Base-by-base conservation (phyloP, 1,140 invertebrate genomes). In the Episyrphus balteatus region DNA sequence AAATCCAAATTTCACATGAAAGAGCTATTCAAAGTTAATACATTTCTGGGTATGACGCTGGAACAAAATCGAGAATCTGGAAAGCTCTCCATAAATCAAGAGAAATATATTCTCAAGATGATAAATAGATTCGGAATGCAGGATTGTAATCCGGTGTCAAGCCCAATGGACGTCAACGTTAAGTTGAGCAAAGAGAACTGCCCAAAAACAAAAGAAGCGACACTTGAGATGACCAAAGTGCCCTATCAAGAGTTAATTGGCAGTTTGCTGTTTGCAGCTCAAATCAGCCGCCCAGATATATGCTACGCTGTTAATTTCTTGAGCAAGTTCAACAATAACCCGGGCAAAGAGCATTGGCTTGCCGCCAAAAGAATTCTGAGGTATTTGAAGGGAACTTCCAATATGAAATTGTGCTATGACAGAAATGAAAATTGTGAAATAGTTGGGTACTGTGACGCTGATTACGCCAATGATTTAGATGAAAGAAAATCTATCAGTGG, bases 241-340 rank as follows among this genome's bases (percentile, higher is more conserved):
- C 47, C 47, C 3, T 48, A 48, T 21, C 40, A 42, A 46, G 53
- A 61, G 49, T n/a, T 52, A 3, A 55, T 68, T n/a, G 62, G 66
- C 12, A 32, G 55, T 12, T 47, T 69, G 12, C 26, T 68, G 32
- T 68, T 64, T 43, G 31, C 62, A 13, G 32, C 55, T 6, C 41
- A 46, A 17, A 47, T 42, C 10, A 64, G 58, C 2, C 42, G 61
- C 47, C 67, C 66, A 3, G 64, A 70, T 44, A 66, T 70, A 13
- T 15, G 51, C 10, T 58, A 50, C 52, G 52, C 56, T 2, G 56
- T 62, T 1, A 54, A 46, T 41, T 49, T 36, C 34, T 36, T 59
- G 11, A 51, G 55, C 42, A 46, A 49, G 13, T 56, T 58, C 34
- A 58, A 55, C 26, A 32, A 44, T 12, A 44, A 49, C n/a, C 47